Conservation (phyloP, 2,888 invertebrate species). For the Adela reaumurella region DNA sequence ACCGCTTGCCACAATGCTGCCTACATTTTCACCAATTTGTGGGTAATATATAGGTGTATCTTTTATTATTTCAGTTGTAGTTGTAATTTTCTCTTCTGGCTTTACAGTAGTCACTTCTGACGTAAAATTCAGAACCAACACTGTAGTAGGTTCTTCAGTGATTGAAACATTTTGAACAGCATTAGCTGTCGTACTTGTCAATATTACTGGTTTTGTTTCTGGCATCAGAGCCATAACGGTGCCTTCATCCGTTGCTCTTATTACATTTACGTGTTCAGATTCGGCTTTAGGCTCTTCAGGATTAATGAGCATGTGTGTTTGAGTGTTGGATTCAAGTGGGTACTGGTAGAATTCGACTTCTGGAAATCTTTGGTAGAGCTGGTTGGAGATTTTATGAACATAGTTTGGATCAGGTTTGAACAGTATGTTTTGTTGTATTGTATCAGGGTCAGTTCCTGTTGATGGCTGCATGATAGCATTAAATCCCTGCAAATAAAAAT, state of each 20-base stretch:
- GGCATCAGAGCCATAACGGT: conserved; percentile 28
- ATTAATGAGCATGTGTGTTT: conserved; percentile 10
- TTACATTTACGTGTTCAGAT: conserved; percentile 25
- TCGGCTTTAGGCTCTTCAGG: conserved; percentile 6
- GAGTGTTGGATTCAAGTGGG: conserved; percentile 20
- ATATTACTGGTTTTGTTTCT: conserved; percentile 24
- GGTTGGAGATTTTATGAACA: conserved; percentile 41
- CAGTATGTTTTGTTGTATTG: conserved; percentile 37
- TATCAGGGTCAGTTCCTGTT: conserved; percentile 29
- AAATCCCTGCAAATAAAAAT: conserved; percentile 21
- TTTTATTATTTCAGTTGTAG: conserved; percentile 19
- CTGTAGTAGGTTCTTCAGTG: conserved; percentile 21
- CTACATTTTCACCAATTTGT: conserved; percentile 40
- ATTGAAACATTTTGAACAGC: conserved; percentile 11
- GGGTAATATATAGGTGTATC: conserved; percentile 45
- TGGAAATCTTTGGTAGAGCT: conserved; percentile 35
- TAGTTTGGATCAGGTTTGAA: conserved; percentile 52
- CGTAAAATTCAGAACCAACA: conserved; percentile 25
- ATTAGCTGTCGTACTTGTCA: no score
- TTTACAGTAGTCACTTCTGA: conserved; percentile 27
- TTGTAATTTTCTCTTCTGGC: no score
- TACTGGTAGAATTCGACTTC: conserved; percentile 44
- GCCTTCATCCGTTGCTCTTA: conserved; percentile 37
- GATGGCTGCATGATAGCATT: conserved; percentile 23
- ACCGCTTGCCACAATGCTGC: conserved; percentile 32